phyloP scores from a whole-genome alignment of 2,797 vertebrate species.

The Lagorchestes hirsutus region DNA sequence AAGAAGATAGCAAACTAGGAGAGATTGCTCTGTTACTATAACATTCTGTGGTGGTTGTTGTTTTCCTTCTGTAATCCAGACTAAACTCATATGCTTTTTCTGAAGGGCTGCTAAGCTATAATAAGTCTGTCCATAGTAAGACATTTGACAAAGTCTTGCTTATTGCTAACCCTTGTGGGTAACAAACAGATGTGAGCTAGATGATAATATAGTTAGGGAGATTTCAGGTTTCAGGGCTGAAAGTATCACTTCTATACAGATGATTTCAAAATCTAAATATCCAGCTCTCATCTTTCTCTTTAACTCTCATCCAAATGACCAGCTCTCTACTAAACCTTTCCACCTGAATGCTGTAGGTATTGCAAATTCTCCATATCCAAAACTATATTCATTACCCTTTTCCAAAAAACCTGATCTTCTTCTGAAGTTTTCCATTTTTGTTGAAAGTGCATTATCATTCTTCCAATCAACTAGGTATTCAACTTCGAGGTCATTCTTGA shows the following conservation, averaged over 20 bases:
- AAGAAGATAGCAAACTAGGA: background rate
- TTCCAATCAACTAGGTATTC: background rate
- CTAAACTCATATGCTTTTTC: background rate
- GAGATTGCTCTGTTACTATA: background rate
- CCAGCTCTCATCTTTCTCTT: background rate
- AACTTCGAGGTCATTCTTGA: background rate
- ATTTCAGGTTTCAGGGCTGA: background rate
- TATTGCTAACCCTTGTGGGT: background rate
- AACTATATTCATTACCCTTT: background rate
- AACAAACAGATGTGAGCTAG: background rate
- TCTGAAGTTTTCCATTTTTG: background rate
- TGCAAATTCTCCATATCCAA: background rate
- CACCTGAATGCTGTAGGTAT: background rate
- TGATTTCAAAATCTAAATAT: background rate
- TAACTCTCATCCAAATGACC: background rate
- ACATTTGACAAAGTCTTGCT: background rate
- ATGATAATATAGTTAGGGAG: background rate
- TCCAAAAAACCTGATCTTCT: background rate
- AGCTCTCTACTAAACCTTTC: background rate
- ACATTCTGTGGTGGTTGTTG: background rate
- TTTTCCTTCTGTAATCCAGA: background rate
- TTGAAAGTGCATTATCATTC: background rate
- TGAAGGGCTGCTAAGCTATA: background rate
- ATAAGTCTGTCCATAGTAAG: background rate
- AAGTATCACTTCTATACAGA: background rate